Conservation (phyloP, 1,140 invertebrate species). For the Alviniconcha marisindica region DNA sequence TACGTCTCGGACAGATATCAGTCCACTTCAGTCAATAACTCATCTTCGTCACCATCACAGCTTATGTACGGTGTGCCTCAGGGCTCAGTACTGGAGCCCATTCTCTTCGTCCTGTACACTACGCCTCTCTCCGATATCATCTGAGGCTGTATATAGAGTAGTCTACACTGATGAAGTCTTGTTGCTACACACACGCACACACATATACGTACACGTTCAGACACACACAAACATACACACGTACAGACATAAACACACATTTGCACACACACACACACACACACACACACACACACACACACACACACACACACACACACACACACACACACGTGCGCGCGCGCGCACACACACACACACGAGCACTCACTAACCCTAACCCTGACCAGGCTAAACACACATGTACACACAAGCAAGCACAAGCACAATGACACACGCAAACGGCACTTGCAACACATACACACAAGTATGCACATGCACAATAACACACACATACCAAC, state of each 20-base stretch:
- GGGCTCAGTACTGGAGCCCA: not conserved
- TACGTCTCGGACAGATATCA: too few relatives aligned
- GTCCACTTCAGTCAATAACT: too few relatives aligned
- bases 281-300: too few relatives aligned
- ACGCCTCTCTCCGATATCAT: not conserved
- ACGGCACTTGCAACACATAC: too few relatives aligned
- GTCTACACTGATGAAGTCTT: too few relatives aligned
- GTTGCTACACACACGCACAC: not conserved
- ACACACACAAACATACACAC: conserved; percentile 17
- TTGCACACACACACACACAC: not conserved
- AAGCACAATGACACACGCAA: not conserved
- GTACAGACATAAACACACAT: conserved; percentile 3
- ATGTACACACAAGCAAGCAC: not conserved
- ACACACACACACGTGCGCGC: not conserved
- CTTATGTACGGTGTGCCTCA: not conserved
- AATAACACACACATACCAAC: not conserved
- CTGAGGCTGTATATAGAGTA: too few relatives aligned
- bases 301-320: not conserved
- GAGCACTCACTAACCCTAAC: not conserved
- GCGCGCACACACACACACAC: not conserved
- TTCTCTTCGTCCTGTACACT: not conserved
- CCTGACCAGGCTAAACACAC: too few relatives aligned
- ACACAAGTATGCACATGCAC: not conserved
- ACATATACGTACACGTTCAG: not conserved
- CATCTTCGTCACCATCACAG: not conserved